Evolutionary conservation across 2,797 vertebrate species (phyloP).

Genomic region (Dermochelys coriacea): DNA sequence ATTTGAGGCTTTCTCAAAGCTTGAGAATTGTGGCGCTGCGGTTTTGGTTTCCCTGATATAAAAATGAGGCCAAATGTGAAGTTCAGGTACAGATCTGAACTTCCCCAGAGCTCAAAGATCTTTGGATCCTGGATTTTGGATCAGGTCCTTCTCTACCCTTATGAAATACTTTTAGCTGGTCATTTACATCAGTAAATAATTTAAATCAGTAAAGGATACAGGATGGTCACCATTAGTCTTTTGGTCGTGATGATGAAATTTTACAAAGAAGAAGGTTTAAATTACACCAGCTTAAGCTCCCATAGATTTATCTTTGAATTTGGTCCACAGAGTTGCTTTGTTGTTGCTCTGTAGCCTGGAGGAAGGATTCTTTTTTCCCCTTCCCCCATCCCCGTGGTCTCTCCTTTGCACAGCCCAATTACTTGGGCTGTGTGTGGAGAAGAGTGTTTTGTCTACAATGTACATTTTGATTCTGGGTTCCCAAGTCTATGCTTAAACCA

Average conservation of each 20-base stretch:
- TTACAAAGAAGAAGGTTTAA: neutral
- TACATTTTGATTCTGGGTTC: neutral
- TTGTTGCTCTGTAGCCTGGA: neutral
- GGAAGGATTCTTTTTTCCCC: neutral
- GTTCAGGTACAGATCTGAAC: neutral
- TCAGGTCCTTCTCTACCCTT: neutral
- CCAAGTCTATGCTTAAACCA: neutral
- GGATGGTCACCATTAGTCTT: neutral
- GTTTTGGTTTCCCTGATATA: neutral
- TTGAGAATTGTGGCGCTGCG: neutral
- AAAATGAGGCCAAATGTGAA: neutral
- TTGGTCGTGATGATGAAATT: neutral
- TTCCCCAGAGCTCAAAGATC: neutral
- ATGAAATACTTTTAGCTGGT: neutral
- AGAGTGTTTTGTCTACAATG: neutral
- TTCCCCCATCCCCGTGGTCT: neutral
- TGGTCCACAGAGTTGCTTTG: neutral
- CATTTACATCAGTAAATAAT: neutral
- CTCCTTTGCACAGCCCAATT: neutral
- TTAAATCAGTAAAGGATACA: neutral
- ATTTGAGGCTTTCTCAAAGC: neutral
- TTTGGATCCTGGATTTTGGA: neutral
- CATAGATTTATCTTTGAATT: neutral
- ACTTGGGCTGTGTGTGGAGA: neutral
- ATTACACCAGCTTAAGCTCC: neutral